Conservation (phyloP, 2,888 invertebrate genomes). For the Ophion obscuratus region DNA sequence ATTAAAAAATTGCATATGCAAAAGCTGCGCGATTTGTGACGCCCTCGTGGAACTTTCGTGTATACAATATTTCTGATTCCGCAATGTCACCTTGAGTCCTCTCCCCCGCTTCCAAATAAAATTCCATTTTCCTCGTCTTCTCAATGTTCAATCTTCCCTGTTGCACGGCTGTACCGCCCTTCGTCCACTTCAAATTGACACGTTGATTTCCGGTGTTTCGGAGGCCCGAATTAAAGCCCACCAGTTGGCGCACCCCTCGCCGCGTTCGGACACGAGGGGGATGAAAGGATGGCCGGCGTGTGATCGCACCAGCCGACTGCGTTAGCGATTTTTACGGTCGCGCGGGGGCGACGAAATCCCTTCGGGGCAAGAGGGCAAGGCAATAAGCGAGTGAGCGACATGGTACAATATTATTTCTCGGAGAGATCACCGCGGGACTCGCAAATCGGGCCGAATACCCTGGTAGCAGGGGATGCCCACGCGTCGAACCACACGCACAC, state of each 20-base stretch:
- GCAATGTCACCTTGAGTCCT: not conserved
- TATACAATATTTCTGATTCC: constrained; percentile 8
- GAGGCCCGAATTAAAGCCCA: constrained; percentile 67
- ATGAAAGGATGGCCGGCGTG: not conserved
- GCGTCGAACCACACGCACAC: no score
- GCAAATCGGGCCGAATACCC: no score
- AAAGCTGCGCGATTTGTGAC: constrained; percentile 51
- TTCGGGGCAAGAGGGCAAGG: not conserved
- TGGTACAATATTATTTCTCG: constrained; percentile 2
- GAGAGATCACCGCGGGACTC: no score
- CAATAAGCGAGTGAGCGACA: constrained; percentile 2
- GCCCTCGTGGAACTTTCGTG: constrained; percentile 50
- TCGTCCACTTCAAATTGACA: constrained; percentile 14
- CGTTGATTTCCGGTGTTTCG: constrained; percentile 62
- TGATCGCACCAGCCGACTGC: no score
- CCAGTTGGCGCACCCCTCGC: not conserved
- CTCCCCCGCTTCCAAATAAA: not conserved
- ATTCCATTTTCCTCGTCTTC: not conserved
- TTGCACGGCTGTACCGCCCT: not conserved
- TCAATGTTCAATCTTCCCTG: constrained; percentile 1
- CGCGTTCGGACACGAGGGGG: not conserved
- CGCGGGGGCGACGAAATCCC: not conserved
- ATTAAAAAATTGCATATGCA: constrained; percentile 54
- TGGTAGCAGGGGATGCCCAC: no score
- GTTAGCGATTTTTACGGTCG: not conserved